Evolutionary conservation across 2,888 invertebrate species (phyloP), one percentile per base, ranked within the genome.

Genomic region (Orthosia incerta): DNA sequence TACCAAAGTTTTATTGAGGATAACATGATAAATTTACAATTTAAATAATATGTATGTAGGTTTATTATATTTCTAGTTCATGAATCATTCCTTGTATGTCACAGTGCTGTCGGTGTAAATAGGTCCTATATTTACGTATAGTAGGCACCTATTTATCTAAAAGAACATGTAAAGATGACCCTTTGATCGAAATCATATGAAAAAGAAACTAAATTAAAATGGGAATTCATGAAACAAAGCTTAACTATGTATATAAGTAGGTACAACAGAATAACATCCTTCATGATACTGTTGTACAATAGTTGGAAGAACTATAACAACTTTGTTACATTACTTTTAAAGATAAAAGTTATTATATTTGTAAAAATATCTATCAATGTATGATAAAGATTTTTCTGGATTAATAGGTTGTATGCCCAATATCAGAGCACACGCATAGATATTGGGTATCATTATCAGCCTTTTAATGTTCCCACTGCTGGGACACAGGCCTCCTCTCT

Each of bases 11-110:
- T 61, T 67, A 23, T 31, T 67, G 26, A 50, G 53, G 46, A 63
- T 59, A 73, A 62, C n/a, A 55, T 20, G 15, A 46, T 13, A 61
- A 61, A 53, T 57, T 50, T 55, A 45, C 45, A 31, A 53, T 65
- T 65, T 56, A 57, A 57, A 57, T 56, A 18, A 51, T n/a, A n/a
- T 70, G 2, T 53, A 18, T 13, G 5, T 46, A 26, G 16, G 26
- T 57, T 53, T 59, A 48, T 45, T 18, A 53, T 72, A 72, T 63
- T 63, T 48, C 39, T 73, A 15, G 9, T 45, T 53, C 31, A 59
- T 79, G 57, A 76, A 59, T 76, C 53, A 64, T 64, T 45, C 12
- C 48, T 72, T 45, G 15, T 26, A 26, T 59, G 20, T 20, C 23
- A 48, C 23, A 48, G 48, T 65, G 12, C 2, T 50, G 20, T 74